Evolutionary conservation across 2,797 vertebrate species (phyloP).

Genomic region (Poecilia wingei): DNA sequence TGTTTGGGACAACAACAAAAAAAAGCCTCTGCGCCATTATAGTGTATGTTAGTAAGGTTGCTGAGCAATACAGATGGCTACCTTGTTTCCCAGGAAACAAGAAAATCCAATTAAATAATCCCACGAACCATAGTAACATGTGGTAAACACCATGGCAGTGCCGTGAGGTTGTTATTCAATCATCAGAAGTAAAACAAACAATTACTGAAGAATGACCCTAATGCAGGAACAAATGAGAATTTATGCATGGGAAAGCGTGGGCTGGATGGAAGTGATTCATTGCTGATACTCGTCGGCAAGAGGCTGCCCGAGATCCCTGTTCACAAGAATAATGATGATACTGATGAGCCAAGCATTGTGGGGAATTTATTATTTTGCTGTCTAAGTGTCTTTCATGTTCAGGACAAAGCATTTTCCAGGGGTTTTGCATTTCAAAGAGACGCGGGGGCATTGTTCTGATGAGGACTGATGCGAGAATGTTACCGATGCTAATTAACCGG

Average conservation of each 20-base stretch:
- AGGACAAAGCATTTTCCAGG: slow-evolving; percentile 72
- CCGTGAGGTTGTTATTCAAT: slow-evolving; percentile 72
- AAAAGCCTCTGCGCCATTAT: background rate
- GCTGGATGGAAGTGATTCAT: slow-evolving; percentile 60
- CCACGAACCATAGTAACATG: slow-evolving; percentile 75
- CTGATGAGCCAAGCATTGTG: slow-evolving; percentile 71
- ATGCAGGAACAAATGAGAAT: slow-evolving; percentile 73
- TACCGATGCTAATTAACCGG: slow-evolving; percentile 71
- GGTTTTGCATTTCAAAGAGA: slow-evolving; percentile 82
- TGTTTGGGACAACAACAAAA: slow-evolving; percentile 34
- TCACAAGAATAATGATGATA: slow-evolving; percentile 67
- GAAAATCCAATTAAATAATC: slow-evolving; percentile 73
- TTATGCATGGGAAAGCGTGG: slow-evolving; percentile 69
- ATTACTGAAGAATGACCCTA: slow-evolving; percentile 75
- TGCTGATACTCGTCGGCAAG: slow-evolving; percentile 46
- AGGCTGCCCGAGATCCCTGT: slow-evolving; percentile 58
- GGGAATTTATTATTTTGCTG: slow-evolving; percentile 70
- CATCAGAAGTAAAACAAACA: slow-evolving; percentile 77
- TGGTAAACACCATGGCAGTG: slow-evolving; percentile 69
- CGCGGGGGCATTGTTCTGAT: slow-evolving; percentile 55
- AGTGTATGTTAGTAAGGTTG: slow-evolving; percentile 27
- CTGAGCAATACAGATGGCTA: slow-evolving; percentile 71
- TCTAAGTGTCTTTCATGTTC: slow-evolving; percentile 72
- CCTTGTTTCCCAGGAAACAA: slow-evolving; percentile 74
- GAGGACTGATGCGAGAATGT: slow-evolving; percentile 69